Base-by-base conservation (phyloP, 2,888 invertebrate species). In the Alviniconcha strummeri region DNA sequence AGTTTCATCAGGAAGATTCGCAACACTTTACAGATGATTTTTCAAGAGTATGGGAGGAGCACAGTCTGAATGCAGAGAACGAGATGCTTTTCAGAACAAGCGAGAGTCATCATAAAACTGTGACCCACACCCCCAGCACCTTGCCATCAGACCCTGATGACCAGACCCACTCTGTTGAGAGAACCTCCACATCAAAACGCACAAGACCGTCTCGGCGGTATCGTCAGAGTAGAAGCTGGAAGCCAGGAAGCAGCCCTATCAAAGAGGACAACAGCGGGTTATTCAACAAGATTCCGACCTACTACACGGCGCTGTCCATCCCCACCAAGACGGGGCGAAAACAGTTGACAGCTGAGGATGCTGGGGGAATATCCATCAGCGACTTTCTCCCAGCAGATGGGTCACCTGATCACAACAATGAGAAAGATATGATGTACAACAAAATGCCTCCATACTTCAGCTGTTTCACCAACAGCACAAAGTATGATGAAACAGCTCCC, bases 381-480 rank as follows among this genome's bases (percentile, higher is more conserved):
- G 89, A 90, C 81, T 87, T 83, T 75, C 85, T 89, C 15, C 89
- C 89, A 36, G 85, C 90, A 4, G 90, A 91, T 74, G 84, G 85
- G 6, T 90, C 91, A 1, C 91, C 92, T 4, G 67, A 81, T 17
- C 79, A 86, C 19, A 87, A 85, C 52, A 87, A 88, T 19, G 78
- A 85, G 13, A n/a, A 77, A 13, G 13, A 6, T 8, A n/a, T 54
- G 9, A 17, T 8, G 8, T 80, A 69, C n/a, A 36, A n/a, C 56
- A 80, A 80, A 54, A 60, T 80, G 7, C 80, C 80, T 19, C 54
- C 69, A 17, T 80, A 80, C 17, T 64, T 90, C 85, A 91, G 90
- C 83, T 91, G 91, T 85, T 93, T 92, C 86, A 92, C 92, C 52
- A 93, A 93, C 86, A 93, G 92, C 87, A 91, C 91, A 6, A 90